Base-by-base conservation (phyloP, 2,113 vertebrate genomes). In the Gymnogyps californianus region DNA sequence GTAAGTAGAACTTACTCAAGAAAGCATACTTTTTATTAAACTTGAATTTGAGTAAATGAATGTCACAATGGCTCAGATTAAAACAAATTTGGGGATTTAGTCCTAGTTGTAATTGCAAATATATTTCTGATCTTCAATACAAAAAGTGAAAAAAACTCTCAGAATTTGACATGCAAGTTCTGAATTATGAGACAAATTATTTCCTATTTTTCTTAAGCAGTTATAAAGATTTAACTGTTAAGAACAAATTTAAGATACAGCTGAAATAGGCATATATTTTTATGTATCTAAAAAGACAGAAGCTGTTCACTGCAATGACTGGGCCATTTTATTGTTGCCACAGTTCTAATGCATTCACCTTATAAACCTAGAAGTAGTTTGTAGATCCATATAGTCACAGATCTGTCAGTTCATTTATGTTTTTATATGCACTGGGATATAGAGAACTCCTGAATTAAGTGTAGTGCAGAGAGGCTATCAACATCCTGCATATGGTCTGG, bases 401-500 rank as follows among this genome's bases (percentile, higher is more conserved):
- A 79, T 76, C 34, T 79, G 28, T 83, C 64, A 22, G 58, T 74
- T 95, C 59, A 51, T 96, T 81, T 49, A 93, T 66, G 22, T 21
- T 92, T 96, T 84, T 84, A 64, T 75, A 38, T 82, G 51, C 55
- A 28, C n/a, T 78, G 55, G 29, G 52, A 54, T 89, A 64, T 46
- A 66, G 32, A 87, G 51, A 91, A 67, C 59, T 89, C 44, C 26
- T 32, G 38, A 89, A 84, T 84, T 82, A 94, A 78, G n/a, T 67
- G 47, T 71, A 71, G 36, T 67, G 31, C 55, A 79, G 83, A 93
- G 65, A 87, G 91, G 57, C 47, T 89, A 40, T 87, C 69, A 91
- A 64, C 76, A 55, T 97, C 69, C 65, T 93, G 34, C 83, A 89
- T 82, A 94, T 94, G 87, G 87, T 84, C 83, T 95, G 93, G 87